These are phyloP conservation scores for Acromyrmex charruanus DNA, from an alignment of 1,140 invertebrate species.

Conservation along the genomic window DNA sequence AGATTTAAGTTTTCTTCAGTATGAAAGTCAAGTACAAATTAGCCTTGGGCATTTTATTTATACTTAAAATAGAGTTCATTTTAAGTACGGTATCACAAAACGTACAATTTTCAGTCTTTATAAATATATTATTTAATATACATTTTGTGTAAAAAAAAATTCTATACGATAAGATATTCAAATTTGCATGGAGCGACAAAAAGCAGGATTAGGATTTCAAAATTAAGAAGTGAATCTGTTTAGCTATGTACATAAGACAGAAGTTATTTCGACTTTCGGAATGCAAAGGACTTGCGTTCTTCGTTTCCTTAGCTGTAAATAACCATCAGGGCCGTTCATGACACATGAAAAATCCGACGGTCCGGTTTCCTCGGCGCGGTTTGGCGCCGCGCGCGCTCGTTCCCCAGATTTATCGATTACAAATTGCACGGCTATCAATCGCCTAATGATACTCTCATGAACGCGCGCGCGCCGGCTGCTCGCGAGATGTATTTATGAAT, in stretches of 20 bases:
- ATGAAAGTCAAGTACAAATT: too few relatives aligned
- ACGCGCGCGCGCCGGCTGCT: conserved; percentile 36
- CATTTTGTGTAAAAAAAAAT: neutral
- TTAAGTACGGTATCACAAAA: neutral
- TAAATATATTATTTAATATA: neutral
- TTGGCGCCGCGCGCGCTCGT: conserved; percentile 65
- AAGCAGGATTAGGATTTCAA: neutral
- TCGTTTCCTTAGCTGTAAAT: conserved; percentile 64
- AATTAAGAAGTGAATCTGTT: neutral
- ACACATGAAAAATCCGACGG: conserved; percentile 67
- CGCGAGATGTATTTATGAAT: conserved; percentile 80
- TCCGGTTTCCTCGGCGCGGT: conserved; percentile 68
- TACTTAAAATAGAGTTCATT: neutral
- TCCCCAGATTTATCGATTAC: conserved; percentile 81
- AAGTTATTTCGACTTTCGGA: neutral
- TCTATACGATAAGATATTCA: neutral
- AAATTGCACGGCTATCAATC: conserved; percentile 81
- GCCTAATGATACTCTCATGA: conserved; percentile 76
- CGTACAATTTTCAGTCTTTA: neutral
- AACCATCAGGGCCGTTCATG: conserved; percentile 57
- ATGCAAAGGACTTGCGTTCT: neutral
- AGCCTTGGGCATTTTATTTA: too few relatives aligned
- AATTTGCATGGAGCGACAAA: neutral
- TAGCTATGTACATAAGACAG: neutral
- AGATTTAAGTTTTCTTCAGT: too few relatives aligned